Evolutionary conservation across 2,113 vertebrate species (phyloP), one percentile per base, ranked within the genome.

Genomic region (Chionomys nivalis): DNA sequence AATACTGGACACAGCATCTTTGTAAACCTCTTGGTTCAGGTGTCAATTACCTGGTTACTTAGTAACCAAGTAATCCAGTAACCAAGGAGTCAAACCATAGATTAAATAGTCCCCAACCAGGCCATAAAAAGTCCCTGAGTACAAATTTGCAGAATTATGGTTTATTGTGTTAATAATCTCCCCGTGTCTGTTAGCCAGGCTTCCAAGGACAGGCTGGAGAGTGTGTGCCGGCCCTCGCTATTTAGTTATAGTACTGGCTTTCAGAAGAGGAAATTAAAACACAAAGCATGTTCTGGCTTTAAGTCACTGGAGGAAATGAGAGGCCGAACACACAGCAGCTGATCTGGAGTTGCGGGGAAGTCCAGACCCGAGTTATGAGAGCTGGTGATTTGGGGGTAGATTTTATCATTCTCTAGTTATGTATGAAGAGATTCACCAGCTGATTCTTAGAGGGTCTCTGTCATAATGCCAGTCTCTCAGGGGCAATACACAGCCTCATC

Each of bases 111-210:
- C 90, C 97, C 97, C 96, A 96, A 91, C 92, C 55, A 91, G 94
- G 97, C 93, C 76, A 93, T 96, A 98, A 98, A 97, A 81, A 49
- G 96, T 97, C 97, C 97, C 97, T 36, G 87, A 91, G 95, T 96
- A 97, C 96, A 96, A 96, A 97, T 97, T 97, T 95, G 87, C 95
- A 96, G 96, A 97, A 98, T 97, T 97, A 97, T 97, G 91, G 96
- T 95, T 97, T 97, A 97, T 97, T 96, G 96, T 97, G 97, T 95
- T 97, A 97, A 96, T 96, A 95, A 97, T 97, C 97, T 96, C 70
- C 77, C 79, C 49, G 23, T 42, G 96, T 92, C 96, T 93, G 94
- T 66, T 96, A 95, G 96, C 93, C 75, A 79, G 76, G 44, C 73
- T 92, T 96, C 90, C 93, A 72, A 49, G 61, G 90, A 87, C 58